A percentile compares a stretch with the other conserved stretches of the same genome.
These are phyloP conservation scores for Leptinotarsa lineolata DNA, from an alignment of 1,140 invertebrate genomes.

Conservation along the genomic window DNA sequence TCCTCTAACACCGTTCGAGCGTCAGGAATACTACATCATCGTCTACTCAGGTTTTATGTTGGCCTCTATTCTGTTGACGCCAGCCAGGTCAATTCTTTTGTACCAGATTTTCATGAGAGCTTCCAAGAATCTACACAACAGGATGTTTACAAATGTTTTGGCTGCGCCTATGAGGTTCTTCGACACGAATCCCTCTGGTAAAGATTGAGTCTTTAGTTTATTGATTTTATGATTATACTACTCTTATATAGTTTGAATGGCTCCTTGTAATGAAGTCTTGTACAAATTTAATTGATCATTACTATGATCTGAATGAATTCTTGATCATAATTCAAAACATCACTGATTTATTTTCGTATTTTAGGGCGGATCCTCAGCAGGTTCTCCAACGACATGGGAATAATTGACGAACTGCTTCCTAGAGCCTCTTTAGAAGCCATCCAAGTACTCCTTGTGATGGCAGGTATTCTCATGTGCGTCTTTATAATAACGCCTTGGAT, in stretches of 20 bases:
- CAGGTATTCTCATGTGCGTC: slow-evolving; percentile 63
- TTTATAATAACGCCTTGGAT: slow-evolving; percentile 76
- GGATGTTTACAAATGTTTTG: slow-evolving; percentile 79
- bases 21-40: slow-evolving; percentile 37
- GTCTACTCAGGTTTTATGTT: slow-evolving; percentile 48
- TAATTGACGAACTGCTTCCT: slow-evolving; percentile 87
- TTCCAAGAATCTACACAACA: slow-evolving; percentile 77
- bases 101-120: slow-evolving; percentile 81
- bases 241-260: no score
- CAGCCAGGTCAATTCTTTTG: slow-evolving; percentile 68
- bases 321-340: no score
- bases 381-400: slow-evolving; percentile 79
- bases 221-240: no score
- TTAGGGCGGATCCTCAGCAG: slow-evolving; percentile 70
- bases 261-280: no score
- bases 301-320: no score
- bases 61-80: slow-evolving; percentile 57
- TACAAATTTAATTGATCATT: no score
- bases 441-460: slow-evolving; percentile 64
- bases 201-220: no score
- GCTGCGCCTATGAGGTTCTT: slow-evolving; percentile 69
- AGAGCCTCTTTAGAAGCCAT: slow-evolving; percentile 76
- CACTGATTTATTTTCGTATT: slow-evolving; percentile 30
- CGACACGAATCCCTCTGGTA: slow-evolving; percentile 62
- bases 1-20: neutral